Evolutionary conservation across 2,888 invertebrate species (phyloP).

Genomic region (Furcula furcula): DNA sequence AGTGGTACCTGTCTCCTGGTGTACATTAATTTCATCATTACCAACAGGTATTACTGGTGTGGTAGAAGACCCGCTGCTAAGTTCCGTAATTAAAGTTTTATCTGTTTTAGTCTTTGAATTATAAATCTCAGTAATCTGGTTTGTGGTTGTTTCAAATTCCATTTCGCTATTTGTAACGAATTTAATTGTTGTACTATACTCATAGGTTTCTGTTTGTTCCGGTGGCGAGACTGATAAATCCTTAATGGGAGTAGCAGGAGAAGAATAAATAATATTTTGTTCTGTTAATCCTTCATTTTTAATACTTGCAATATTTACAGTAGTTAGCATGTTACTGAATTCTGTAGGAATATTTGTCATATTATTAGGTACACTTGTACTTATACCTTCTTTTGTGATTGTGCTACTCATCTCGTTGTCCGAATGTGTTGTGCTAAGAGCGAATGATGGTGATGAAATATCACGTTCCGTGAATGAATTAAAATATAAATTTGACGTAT

Average conservation of each 20-base stretch:
- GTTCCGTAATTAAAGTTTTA: neutral
- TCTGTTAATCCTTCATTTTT: neutral
- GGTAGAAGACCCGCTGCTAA: neutral
- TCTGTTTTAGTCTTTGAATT: too few relatives aligned
- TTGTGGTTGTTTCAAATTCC: too few relatives aligned
- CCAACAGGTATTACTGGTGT: neutral
- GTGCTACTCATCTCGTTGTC: neutral
- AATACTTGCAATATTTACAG: constrained; percentile 5
- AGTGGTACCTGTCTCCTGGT: constrained; percentile 3
- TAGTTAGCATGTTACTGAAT: neutral
- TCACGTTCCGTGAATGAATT: neutral
- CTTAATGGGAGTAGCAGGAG: neutral
- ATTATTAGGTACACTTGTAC: neutral
- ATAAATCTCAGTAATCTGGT: too few relatives aligned
- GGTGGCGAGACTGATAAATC: too few relatives aligned
- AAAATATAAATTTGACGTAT: neutral
- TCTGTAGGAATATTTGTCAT: neutral
- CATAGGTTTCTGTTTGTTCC: too few relatives aligned
- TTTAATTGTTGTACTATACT: too few relatives aligned
- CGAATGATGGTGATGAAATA: neutral
- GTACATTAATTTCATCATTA: neutral
- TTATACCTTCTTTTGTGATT: neutral
- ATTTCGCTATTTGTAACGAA: too few relatives aligned
- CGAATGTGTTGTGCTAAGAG: neutral
- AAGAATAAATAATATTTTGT: neutral